phyloP scores from a whole-genome alignment of 2,797 vertebrate species.

The Pangasius larnaudii region DNA sequence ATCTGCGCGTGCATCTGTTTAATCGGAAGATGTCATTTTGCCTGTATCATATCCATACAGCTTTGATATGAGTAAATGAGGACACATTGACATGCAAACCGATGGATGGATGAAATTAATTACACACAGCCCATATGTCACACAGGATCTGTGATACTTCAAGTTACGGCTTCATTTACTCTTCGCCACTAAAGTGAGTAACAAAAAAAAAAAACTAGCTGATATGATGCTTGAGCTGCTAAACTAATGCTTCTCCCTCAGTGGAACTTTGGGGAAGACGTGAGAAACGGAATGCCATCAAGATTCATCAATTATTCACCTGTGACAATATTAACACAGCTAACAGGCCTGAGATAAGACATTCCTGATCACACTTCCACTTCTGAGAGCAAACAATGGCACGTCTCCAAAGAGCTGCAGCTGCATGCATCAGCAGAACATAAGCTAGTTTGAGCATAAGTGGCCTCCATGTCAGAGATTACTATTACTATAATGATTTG shows the following conservation, averaged over 20 bases:
- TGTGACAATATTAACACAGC: constrained; percentile 61
- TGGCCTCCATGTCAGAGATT: neutral
- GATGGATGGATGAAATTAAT: neutral
- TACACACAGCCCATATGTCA: neutral
- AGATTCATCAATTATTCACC: constrained; percentile 63
- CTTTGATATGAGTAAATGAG: neutral
- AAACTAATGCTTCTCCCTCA: neutral
- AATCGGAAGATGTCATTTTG: neutral
- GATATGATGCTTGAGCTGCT: neutral
- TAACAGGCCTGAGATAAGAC: constrained; percentile 55
- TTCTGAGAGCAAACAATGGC: constrained; percentile 55
- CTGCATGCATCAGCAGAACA: neutral
- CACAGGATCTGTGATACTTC: neutral
- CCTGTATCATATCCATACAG: neutral
- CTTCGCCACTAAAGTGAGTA: neutral
- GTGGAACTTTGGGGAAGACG: neutral
- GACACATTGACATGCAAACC: neutral
- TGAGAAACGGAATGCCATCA: constrained; percentile 38
- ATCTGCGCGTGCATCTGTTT: neutral
- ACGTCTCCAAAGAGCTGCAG: constrained; percentile 31
- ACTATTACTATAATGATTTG: neutral
- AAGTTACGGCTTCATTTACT: neutral
- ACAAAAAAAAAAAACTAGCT: neutral
- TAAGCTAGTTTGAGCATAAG: neutral
- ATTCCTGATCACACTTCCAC: constrained; percentile 55